These are phyloP conservation scores for Orius laevigatus DNA, from an alignment of 1,140 invertebrate species.

Conservation along the genomic window DNA sequence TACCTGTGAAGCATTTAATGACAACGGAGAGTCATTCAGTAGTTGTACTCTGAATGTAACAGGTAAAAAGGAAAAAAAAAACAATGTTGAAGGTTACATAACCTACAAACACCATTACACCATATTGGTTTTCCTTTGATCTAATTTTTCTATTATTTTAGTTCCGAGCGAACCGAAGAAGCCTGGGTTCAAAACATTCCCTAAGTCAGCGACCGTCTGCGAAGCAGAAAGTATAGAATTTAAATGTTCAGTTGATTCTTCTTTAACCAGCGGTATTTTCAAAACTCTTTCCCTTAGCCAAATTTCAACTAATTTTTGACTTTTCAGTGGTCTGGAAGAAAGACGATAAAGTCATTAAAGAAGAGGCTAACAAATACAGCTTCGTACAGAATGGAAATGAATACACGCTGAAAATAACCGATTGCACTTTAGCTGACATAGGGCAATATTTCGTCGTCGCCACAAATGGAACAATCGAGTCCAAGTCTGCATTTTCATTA, in stretches of 20 bases:
- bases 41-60: conserved; percentile 70
- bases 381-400: conserved; percentile 65
- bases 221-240: conserved; percentile 68
- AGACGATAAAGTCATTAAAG: conserved; percentile 71
- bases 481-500: conserved; percentile 65
- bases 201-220: conserved; percentile 66
- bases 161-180: conserved; percentile 76
- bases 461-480: conserved; percentile 68
- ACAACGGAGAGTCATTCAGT: conserved; percentile 82
- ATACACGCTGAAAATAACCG: conserved; percentile 54
- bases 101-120: background rate
- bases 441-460: conserved; percentile 81
- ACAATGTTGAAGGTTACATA: background rate
- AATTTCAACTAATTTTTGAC: conserved; percentile 14
- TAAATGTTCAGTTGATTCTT: conserved; percentile 57
- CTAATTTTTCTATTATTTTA: conserved; percentile 22
- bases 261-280: conserved; percentile 42
- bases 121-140: background rate
- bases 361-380: conserved; percentile 55
- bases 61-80: conserved; percentile 29
- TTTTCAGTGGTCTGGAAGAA: conserved; percentile 63
- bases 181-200: conserved; percentile 77
- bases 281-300: background rate
- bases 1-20: conserved; percentile 92
- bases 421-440: conserved; percentile 59